These are phyloP conservation scores for Antennarius maculatus DNA, from an alignment of 2,797 vertebrate species.

Conservation along the genomic window DNA sequence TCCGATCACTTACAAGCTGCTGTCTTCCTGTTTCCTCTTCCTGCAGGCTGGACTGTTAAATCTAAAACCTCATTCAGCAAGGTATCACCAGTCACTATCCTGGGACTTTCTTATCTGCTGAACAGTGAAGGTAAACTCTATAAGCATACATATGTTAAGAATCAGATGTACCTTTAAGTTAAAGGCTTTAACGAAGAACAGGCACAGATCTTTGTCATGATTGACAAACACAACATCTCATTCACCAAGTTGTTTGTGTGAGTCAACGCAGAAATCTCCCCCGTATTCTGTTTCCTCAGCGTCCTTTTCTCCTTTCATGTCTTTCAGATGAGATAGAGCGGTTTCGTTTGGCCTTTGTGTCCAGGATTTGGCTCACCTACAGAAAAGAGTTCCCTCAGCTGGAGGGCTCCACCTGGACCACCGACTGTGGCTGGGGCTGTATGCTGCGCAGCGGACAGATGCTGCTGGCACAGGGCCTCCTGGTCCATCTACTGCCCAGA, in stretches of 20 bases:
- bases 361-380: constrained; percentile 92
- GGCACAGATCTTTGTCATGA: constrained; percentile 1
- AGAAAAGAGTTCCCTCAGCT: constrained; percentile 89
- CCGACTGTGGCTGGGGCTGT: constrained; percentile 95
- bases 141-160: not conserved
- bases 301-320: not conserved
- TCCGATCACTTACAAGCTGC: not conserved
- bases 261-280: not conserved
- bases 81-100: constrained; percentile 83
- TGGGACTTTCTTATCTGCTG: constrained; percentile 86
- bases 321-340: constrained; percentile 85
- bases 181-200: not conserved
- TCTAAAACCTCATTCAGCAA: constrained; percentile 91
- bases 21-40: not conserved
- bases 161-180: too few relatives aligned
- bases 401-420: constrained; percentile 86
- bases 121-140: constrained; percentile 83
- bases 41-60: constrained; percentile 91
- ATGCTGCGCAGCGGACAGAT: constrained; percentile 94
- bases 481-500: constrained; percentile 87
- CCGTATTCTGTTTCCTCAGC: not conserved
- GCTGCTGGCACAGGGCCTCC: constrained; percentile 90
- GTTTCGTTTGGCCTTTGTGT: constrained; percentile 87
- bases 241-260: not conserved
- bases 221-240: not conserved